phyloP scores from a whole-genome alignment of 2,113 vertebrate genomes.

The Tachycineta bicolor region DNA sequence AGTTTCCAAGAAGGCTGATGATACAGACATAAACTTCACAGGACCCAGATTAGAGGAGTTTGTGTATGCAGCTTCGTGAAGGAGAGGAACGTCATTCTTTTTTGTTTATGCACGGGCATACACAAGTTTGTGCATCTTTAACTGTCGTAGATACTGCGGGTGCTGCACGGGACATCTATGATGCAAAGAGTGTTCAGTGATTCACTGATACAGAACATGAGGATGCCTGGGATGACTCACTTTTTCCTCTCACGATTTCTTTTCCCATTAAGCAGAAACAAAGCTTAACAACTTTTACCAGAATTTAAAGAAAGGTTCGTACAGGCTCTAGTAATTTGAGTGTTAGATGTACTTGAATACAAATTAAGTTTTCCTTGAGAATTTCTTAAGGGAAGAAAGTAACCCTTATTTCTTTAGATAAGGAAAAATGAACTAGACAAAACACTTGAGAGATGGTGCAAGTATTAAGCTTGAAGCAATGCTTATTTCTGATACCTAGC shows the following conservation, averaged over 20 bases:
- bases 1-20: neutral
- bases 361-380: neutral
- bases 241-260: slow-evolving; percentile 14
- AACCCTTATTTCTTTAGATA: neutral
- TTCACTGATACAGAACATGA: slow-evolving; percentile 15
- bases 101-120: neutral
- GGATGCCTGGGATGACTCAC: slow-evolving; percentile 11
- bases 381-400: neutral
- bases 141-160: neutral
- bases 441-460: neutral
- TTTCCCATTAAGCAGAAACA: neutral
- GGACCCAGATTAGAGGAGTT: neutral
- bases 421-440: neutral
- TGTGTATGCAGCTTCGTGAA: neutral
- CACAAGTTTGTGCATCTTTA: neutral
- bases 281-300: neutral
- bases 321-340: neutral
- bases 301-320: neutral
- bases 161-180: slow-evolving; percentile 29
- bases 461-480: neutral
- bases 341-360: neutral
- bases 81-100: neutral
- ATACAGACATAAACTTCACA: neutral
- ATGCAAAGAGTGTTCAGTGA: slow-evolving; percentile 44
- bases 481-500: neutral